Conservation (phyloP, 2,888 invertebrate species). For the Lycophotia porphyrea region DNA sequence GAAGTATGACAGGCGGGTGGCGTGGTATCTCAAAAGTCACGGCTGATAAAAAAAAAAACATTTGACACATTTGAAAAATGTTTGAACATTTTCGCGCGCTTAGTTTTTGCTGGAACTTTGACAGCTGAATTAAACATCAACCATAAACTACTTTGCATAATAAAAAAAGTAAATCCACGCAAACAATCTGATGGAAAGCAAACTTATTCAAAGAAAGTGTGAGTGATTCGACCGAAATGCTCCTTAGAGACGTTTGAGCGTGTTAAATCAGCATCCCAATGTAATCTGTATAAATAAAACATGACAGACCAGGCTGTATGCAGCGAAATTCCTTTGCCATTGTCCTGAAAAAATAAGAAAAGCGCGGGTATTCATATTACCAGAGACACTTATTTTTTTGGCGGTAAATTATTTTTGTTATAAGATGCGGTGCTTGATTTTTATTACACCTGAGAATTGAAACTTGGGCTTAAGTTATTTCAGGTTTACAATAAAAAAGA, state of each 20-base stretch:
- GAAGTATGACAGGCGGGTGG: neutral
- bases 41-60: neutral
- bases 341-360: constrained; percentile 48
- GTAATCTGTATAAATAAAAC: constrained; percentile 63
- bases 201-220: constrained; percentile 51
- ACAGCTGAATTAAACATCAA: constrained; percentile 12
- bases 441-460: neutral
- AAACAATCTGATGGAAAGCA: constrained; percentile 29
- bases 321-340: constrained; percentile 34
- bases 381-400: neutral
- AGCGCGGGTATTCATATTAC: constrained; percentile 15
- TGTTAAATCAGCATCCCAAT: constrained; percentile 57
- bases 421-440: constrained; percentile 1
- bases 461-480: neutral
- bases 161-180: constrained; percentile 27
- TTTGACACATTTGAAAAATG: neutral
- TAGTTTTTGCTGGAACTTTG: neutral
- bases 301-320: constrained; percentile 48
- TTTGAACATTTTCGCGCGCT: neutral
- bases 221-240: constrained; percentile 57
- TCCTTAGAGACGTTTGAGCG: constrained; percentile 37
- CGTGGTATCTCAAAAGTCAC: neutral
- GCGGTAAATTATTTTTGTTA: constrained; percentile 1
- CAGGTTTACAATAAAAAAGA: neutral
- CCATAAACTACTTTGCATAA: constrained; percentile 16